These are phyloP conservation scores for Metacarcinus magister DNA, from an alignment of 2,888 invertebrate species.

Conservation along the genomic window DNA sequence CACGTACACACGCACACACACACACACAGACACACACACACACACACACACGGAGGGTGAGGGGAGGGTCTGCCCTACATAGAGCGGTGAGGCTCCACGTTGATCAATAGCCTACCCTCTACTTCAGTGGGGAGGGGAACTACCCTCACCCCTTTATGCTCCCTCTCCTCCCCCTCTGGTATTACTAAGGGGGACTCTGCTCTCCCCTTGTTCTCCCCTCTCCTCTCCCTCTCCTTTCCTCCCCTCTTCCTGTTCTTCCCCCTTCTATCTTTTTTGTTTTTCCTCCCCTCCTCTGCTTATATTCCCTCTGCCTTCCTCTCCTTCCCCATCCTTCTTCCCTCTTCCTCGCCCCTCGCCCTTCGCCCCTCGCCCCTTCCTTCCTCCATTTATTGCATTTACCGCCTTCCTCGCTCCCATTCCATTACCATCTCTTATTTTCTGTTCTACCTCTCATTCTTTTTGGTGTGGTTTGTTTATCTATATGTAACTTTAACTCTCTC, in stretches of 20 bases:
- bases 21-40: not conserved
- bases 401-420: constrained; percentile 43
- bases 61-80: constrained; percentile 45
- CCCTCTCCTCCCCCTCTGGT: constrained; percentile 31
- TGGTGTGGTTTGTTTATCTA: constrained; percentile 32
- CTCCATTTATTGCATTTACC: constrained; percentile 32
- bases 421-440: constrained; percentile 41
- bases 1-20: constrained; percentile 6
- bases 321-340: not conserved
- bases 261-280: not conserved
- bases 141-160: constrained; percentile 48
- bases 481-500: not conserved
- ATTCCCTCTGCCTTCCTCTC: not conserved
- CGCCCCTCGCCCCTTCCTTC: constrained; percentile 33
- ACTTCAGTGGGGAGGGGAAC: constrained; percentile 21
- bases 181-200: constrained; percentile 34
- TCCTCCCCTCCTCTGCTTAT: not conserved
- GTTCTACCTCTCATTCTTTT: not conserved
- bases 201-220: not conserved
- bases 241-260: not conserved
- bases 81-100: not conserved
- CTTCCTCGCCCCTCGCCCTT: not conserved
- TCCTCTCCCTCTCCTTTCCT: not conserved
- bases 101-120: constrained; percentile 48
- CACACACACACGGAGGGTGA: constrained; percentile 5